phyloP scores from a whole-genome alignment of 1,140 invertebrate genomes.

The Euwallacea fornicatus region DNA sequence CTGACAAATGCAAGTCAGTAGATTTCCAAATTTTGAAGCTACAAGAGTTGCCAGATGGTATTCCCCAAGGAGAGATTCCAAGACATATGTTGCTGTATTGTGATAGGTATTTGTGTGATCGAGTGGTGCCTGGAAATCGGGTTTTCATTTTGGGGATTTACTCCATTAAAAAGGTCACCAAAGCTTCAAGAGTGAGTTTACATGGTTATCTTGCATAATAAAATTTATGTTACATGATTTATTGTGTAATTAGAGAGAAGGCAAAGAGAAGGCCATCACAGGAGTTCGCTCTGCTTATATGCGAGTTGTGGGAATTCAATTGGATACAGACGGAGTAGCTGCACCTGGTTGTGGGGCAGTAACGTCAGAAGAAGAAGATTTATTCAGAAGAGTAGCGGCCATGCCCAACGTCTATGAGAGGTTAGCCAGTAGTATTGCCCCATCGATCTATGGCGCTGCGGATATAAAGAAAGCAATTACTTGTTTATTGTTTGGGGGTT shows the following conservation, averaged over 20 bases:
- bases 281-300: constrained; percentile 94
- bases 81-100: constrained; percentile 94
- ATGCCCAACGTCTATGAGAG: constrained; percentile 87
- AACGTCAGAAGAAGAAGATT: constrained; percentile 89
- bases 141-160: constrained; percentile 94
- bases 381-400: constrained; percentile 83
- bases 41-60: constrained; percentile 94
- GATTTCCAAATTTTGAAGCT: constrained; percentile 92
- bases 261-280: constrained; percentile 83
- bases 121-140: constrained; percentile 94
- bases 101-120: constrained; percentile 92
- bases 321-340: constrained; percentile 81
- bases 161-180: constrained; percentile 90
- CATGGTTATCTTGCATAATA: background rate
- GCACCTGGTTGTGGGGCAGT: constrained; percentile 59
- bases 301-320: constrained; percentile 87
- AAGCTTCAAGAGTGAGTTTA: constrained; percentile 56
- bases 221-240: background rate
- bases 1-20: constrained; percentile 96
- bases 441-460: constrained; percentile 92
- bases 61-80: constrained; percentile 98
- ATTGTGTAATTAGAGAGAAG: constrained; percentile 57
- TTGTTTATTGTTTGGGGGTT: constrained; percentile 93
- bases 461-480: constrained; percentile 99
- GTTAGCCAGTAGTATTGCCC: constrained; percentile 90